Percentiles rank a stretch among this genome's conserved stretches.
Conservation (phyloP, 2,113 vertebrate genomes). For the Cephalophus harveyi region DNA sequence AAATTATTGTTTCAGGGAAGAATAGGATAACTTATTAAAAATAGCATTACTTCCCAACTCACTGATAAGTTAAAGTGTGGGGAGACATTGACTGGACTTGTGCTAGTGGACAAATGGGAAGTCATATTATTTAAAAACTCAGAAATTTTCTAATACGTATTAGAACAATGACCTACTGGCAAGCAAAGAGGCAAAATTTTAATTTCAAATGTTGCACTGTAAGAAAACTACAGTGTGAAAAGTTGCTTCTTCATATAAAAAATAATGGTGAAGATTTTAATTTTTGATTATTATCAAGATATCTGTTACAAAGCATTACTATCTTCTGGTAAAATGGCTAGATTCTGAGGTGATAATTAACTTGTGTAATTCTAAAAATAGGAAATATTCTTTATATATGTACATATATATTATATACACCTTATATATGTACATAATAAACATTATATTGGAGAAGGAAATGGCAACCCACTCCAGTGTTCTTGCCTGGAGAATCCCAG, state of each 20-base stretch:
- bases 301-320: neutral
- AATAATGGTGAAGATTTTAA: neutral
- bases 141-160: neutral
- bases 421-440: neutral
- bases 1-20: neutral
- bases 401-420: neutral
- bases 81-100: neutral
- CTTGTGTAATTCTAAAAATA: neutral
- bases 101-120: neutral
- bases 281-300: neutral
- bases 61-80: neutral
- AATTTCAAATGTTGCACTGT: neutral
- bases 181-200: neutral
- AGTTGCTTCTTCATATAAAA: neutral
- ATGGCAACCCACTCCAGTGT: no score
- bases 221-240: neutral
- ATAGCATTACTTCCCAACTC: neutral
- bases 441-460: no score
- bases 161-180: neutral
- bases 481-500: no score
- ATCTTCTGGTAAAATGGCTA: neutral
- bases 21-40: neutral
- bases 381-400: neutral
- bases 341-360: neutral
- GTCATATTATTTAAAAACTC: neutral